Evolutionary conservation across 2,113 vertebrate species (phyloP).

Genomic region (Channa argus): DNA sequence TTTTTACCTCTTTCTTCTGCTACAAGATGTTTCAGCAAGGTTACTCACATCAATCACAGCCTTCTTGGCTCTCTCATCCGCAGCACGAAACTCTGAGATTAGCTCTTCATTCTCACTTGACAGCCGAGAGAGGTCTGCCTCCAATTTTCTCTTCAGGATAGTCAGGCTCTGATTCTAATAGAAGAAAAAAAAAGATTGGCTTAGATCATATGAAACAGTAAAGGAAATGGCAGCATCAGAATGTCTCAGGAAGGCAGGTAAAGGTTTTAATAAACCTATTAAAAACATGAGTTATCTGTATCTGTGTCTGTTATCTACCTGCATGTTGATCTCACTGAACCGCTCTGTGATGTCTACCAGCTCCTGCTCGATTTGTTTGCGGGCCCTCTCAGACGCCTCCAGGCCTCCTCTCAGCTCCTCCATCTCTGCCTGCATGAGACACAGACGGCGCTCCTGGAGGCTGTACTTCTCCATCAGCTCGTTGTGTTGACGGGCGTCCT

Average conservation of each 20-base stretch:
- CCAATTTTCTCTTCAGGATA: constrained; percentile 80
- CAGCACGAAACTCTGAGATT: constrained; percentile 77
- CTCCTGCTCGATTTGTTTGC: constrained; percentile 79
- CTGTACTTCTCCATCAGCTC: constrained; percentile 82
- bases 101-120: constrained; percentile 82
- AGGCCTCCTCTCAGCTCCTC: constrained; percentile 73
- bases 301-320: constrained; percentile 46
- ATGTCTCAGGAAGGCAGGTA: too few species aligned
- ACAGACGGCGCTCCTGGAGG: constrained; percentile 79
- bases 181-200: background rate
- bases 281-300: background rate
- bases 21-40: too few species aligned
- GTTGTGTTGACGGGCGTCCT: constrained; percentile 75
- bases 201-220: background rate
- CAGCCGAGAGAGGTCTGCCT: constrained; percentile 77
- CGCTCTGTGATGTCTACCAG: constrained; percentile 75
- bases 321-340: constrained; percentile 75
- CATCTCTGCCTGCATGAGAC: constrained; percentile 72
- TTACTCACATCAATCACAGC: constrained; percentile 75
- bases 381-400: constrained; percentile 76
- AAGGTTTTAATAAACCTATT: too few species aligned
- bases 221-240: background rate
- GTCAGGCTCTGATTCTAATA: constrained; percentile 81
- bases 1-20: too few species aligned
- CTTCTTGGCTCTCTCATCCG: constrained; percentile 83